These are phyloP conservation scores for Coelopa frigida DNA, from an alignment of 1,140 invertebrate genomes.

Conservation along the genomic window DNA sequence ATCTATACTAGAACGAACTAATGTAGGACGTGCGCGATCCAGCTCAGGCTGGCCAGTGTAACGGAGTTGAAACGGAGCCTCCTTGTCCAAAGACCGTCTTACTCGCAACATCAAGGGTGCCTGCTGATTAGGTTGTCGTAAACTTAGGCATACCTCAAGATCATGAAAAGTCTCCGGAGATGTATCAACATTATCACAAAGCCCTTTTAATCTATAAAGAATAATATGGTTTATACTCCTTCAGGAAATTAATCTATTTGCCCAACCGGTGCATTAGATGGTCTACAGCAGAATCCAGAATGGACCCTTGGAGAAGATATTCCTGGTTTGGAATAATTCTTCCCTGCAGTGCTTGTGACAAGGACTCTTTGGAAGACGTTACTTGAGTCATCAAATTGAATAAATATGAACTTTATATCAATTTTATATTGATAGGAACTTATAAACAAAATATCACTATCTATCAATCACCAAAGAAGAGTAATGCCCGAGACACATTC, in stretches of 20 bases:
- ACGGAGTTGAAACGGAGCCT: slow-evolving; percentile 78
- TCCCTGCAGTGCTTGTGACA: slow-evolving; percentile 67
- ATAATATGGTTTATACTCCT: not conserved
- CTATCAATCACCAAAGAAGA: too few species aligned
- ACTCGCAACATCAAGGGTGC: slow-evolving; percentile 63
- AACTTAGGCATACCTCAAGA: slow-evolving; percentile 78
- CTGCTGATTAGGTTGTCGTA: slow-evolving; percentile 52
- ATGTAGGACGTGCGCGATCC: slow-evolving; percentile 81
- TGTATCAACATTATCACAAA: slow-evolving; percentile 90
- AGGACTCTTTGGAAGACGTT: slow-evolving; percentile 67
- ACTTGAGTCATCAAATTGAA: slow-evolving; percentile 30
- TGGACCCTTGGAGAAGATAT: slow-evolving; percentile 84
- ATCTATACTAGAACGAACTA: slow-evolving; percentile 86
- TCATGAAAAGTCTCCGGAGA: slow-evolving; percentile 87
- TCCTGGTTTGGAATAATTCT: slow-evolving; percentile 86
- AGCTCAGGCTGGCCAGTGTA: slow-evolving; percentile 88
- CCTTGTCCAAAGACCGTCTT: slow-evolving; percentile 61
- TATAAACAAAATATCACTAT: too few species aligned
- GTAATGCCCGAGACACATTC: too few species aligned
- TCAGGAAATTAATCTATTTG: not conserved
- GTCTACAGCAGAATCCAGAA: slow-evolving; percentile 85
- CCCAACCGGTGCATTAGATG: slow-evolving; percentile 79
- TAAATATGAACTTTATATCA: too few species aligned
- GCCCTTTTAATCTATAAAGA: slow-evolving; percentile 60
- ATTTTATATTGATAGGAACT: too few species aligned